Percentiles rank a stretch among this genome's conserved stretches.
phyloP scores from a whole-genome alignment of 2,888 invertebrate species.

The Caenorhabditis sulstoni region DNA sequence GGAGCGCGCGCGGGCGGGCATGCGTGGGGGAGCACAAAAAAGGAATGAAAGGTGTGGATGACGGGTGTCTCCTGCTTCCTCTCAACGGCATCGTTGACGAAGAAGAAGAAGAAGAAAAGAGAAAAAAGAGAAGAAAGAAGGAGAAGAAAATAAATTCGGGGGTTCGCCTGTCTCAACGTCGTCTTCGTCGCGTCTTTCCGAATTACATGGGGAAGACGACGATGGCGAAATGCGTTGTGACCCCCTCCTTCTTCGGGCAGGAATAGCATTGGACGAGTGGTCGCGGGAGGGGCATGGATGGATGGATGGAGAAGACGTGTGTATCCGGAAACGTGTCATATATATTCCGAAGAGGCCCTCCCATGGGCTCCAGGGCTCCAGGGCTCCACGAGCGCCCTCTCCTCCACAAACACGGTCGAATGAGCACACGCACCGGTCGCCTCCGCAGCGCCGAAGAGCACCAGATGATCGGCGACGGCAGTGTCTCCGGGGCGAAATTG shows the following conservation, averaged over 20 bases:
- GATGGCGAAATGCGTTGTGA: no score
- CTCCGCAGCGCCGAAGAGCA: constrained; percentile 22
- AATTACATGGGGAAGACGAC: constrained; percentile 6
- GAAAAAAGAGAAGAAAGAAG: constrained; percentile 1
- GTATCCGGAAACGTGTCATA: constrained; percentile 60
- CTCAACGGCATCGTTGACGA: not conserved
- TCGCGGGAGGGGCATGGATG: not conserved
- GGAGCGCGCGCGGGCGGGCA: no score
- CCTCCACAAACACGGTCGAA: constrained; percentile 45
- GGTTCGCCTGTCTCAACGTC: constrained; percentile 26
- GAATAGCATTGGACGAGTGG: constrained; percentile 24
- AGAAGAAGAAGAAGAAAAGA: constrained; percentile 10
- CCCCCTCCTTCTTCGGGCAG: not conserved
- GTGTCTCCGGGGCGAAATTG: no score
- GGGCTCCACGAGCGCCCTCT: constrained; percentile 26
- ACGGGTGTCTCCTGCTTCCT: not conserved
- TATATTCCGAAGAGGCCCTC: no score
- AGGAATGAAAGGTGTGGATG: not conserved
- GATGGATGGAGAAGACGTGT: constrained; percentile 38
- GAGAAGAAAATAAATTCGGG: constrained; percentile 45
- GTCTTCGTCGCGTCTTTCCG: constrained; percentile 12
- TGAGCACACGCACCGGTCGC: constrained; percentile 31
- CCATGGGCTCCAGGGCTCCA: constrained; percentile 32
- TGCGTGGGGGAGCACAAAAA: constrained; percentile 10
- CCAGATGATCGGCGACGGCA: constrained; percentile 36